Evolutionary conservation across 2,888 invertebrate genomes (phyloP), one percentile per base, ranked within the genome.

Genomic region (Tenthredo mesomela): DNA sequence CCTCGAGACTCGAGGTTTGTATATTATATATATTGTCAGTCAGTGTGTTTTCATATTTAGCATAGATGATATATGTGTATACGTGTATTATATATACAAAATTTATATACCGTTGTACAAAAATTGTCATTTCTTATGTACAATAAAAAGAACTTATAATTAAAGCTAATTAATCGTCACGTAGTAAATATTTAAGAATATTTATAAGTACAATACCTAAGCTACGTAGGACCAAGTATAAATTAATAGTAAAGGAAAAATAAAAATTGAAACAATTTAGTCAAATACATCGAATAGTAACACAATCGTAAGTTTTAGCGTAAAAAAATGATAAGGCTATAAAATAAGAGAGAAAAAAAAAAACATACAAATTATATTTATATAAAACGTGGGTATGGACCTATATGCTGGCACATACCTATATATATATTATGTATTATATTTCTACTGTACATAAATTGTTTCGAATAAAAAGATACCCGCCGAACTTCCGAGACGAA

Each of bases 21-120:
- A 50, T 50, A 40, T 58, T 29, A 29, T 58, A 40, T 80, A 80
- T 80, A 80, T 80, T 80, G 58, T 61, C 80, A 61, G 80, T 80
- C 80, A 40, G 37, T 50, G 50, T 25, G 29, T 50, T 77, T 77
- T 29, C 54, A 29, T 54, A 33, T 77, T 29, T 29, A 12, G 9
- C 29, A 29, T 25, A n/a, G 29, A 40, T 33, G 33, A 33, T 33
- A 33, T 33, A 29, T 33, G 47, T 50, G 29, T 25, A 77, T 25
- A n/a, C 7, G 61, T 77, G 7, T 47, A 75, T 71, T 67, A 37
- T 43, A 37, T 43, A 37, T 25, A 73, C 43, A 43, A 73, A 73
- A 50, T 43, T 73, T 21, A 73, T 21, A 73, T 43, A 73, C 12
- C 73, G 2, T 73, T 43, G 73, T 73, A 77, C 47, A 54, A 77